Base-by-base conservation (phyloP, 2,888 invertebrate species). In the Mesorhabditis sp. region DNA sequence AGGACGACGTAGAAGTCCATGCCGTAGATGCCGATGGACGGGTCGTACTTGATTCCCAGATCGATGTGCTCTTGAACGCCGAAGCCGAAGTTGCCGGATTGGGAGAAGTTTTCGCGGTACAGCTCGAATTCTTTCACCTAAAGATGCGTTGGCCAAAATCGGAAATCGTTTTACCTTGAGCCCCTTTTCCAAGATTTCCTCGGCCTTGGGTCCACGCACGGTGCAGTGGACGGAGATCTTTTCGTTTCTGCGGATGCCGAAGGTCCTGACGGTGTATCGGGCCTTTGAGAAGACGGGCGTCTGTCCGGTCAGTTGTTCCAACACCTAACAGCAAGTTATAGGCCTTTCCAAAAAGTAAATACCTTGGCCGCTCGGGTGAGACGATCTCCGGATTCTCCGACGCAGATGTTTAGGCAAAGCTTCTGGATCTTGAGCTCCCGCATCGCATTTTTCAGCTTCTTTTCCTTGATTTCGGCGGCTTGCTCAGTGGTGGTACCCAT, bases 201-300 rank as follows among this genome's bases (percentile, higher is more conserved):
- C 97, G 74, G 98, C 98, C 88, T 98, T 98, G 68, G 95, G 93
- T 67, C 98, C 98, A 76, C 98, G 91, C 5, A 98, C 97, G 67
- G 98, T 99, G 88, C 97, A 97, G 87, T 98, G 96, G 70, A 98
- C 97, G 81, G 98, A 95, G 87, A 98, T 98, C 88, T 98, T 99
- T 90, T 98, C 98, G 90, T 98, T 98, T 91, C 98, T 93, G 86
- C 98, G 91, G 86, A 98, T 99, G 86, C 98, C 97, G 86, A 99
- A 99, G 4, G 97, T 96, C 85, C 98, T 90, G 70, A 98, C 96
- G 80, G 97, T 98, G 88, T 96, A 98, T 79, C 97, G 91, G 72
- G 98, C 88, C 89, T 98, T 98, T 15, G 97, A 97, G 88, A 96
- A 97, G 58, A 99, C 97, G 5, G 98, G 98, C 86, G 94, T 93